Percentiles rank a stretch among this genome's conserved stretches.
These are phyloP conservation scores for Agonopterix arenella DNA, from an alignment of 2,888 invertebrate genomes.

Conservation along the genomic window DNA sequence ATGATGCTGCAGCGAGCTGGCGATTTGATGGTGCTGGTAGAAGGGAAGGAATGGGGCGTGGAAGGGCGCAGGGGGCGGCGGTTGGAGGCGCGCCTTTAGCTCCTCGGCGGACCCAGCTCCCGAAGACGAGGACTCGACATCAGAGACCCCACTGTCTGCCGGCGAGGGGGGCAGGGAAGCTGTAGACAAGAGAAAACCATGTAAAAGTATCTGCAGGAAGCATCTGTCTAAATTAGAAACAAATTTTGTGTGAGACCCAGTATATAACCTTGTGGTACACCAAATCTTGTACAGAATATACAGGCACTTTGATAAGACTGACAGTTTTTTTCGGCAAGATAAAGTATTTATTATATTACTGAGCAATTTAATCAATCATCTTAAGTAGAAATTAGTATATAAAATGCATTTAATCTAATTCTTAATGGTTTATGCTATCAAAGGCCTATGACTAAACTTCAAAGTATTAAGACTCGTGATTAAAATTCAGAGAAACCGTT, in stretches of 20 bases:
- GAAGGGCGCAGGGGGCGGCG: constrained; percentile 75
- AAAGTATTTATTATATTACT: too few species aligned
- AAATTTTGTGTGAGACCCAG: neutral
- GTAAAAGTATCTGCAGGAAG: neutral
- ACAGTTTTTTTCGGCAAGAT: too few species aligned
- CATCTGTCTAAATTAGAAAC: neutral
- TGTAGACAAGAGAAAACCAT: constrained; percentile 41
- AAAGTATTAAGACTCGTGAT: neutral
- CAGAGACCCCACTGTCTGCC: constrained; percentile 97
- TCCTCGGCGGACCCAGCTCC: constrained; percentile 88
- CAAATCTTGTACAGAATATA: neutral
- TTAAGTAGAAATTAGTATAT: too few species aligned
- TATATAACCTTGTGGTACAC: neutral
- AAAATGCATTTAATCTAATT: too few species aligned
- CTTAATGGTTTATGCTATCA: neutral
- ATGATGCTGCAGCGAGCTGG: constrained; percentile 70
- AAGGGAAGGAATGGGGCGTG: constrained; percentile 80
- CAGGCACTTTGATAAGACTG: too few species aligned
- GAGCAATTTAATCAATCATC: too few species aligned
- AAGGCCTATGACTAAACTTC: neutral
- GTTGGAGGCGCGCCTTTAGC: constrained; percentile 91
- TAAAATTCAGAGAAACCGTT: constrained; percentile 5
- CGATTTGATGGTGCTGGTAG: constrained; percentile 79
- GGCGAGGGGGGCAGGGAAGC: constrained; percentile 98
- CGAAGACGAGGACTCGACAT: constrained; percentile 95